Evolutionary conservation across 2,888 invertebrate genomes (phyloP).

Genomic region (Mythimna impura): DNA sequence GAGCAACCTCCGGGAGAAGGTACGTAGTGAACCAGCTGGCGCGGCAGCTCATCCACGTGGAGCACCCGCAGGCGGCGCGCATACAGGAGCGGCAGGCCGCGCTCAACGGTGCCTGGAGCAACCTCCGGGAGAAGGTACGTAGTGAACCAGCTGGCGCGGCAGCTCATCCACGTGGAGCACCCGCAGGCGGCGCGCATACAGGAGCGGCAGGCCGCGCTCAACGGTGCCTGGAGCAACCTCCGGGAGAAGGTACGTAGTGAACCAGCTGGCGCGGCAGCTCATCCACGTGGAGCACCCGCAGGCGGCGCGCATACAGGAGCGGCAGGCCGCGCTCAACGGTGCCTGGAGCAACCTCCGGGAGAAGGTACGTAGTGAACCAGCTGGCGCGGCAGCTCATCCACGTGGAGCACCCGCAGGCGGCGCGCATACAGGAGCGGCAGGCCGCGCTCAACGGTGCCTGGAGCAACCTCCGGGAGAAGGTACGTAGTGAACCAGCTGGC

Average conservation of each 20-base stretch:
- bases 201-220: constrained; percentile 96
- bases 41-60: constrained; percentile 98
- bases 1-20: constrained; percentile 96
- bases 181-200: constrained; percentile 99
- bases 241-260: constrained; percentile 97
- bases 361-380: constrained; percentile 98
- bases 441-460: constrained; percentile 96
- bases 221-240: constrained; percentile 96
- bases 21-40: constrained; percentile 98
- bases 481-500: constrained; percentile 98
- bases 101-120: constrained; percentile 96
- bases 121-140: constrained; percentile 96
- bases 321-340: constrained; percentile 96
- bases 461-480: constrained; percentile 96
- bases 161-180: constrained; percentile 99
- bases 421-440: constrained; percentile 97
- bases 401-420: constrained; percentile 99
- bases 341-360: constrained; percentile 97
- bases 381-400: constrained; percentile 98
- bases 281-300: constrained; percentile 99
- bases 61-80: constrained; percentile 99
- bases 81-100: constrained; percentile 97
- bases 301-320: constrained; percentile 97
- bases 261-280: constrained; percentile 98
- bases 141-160: constrained; percentile 99